Base-by-base conservation (phyloP, 2,113 vertebrate species). In the Chloroceryle aenea region DNA sequence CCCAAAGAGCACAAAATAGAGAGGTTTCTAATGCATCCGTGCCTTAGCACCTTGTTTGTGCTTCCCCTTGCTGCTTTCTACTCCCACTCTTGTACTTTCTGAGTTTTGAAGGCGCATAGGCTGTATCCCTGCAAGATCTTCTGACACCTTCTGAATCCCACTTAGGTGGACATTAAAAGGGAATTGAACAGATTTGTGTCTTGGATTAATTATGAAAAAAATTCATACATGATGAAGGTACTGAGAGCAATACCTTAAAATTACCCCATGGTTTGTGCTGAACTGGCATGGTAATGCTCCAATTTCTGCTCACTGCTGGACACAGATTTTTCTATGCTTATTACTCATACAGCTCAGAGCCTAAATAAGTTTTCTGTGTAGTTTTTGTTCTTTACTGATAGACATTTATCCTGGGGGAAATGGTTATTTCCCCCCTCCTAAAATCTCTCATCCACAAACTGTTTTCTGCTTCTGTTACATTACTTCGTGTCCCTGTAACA, bases 371-470 rank as follows among this genome's bases (percentile, higher is more conserved):
- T 93, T 92, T 90, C 85, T 75, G 42, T 40, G 38, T 72, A n/a
- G 22, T 58, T 96, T 94, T 90, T 64, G n/a, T 81, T 77, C 79
- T 75, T 88, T 84, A 56, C 48, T 93, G 14, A 56, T 68, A 67
- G 43, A 56, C 34, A 58, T 81, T 68, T 75, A 56, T 77, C 68
- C 52, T 21, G 10, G 27, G n/a, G n/a, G 7, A 89, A 94, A 81
- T 25, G 20, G 17, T 81, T 61, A 32, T 9, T 16, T 0, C 19
- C 7, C 19, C 7, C 12, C 17, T 42, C 42, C 77, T 48, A 71
- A 96, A 95, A 73, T 56, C 75, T 83, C 87, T 80, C 47, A 68
- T 45, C 85, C 64, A 47, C 79, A 90, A 95, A 96, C 63, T 48
- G 34, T 20, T 82, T 88, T 95, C 85, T 89, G 40, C 56, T 55